Conservation (phyloP, 2,797 vertebrate genomes). For the Microctenopoma lineatum region DNA sequence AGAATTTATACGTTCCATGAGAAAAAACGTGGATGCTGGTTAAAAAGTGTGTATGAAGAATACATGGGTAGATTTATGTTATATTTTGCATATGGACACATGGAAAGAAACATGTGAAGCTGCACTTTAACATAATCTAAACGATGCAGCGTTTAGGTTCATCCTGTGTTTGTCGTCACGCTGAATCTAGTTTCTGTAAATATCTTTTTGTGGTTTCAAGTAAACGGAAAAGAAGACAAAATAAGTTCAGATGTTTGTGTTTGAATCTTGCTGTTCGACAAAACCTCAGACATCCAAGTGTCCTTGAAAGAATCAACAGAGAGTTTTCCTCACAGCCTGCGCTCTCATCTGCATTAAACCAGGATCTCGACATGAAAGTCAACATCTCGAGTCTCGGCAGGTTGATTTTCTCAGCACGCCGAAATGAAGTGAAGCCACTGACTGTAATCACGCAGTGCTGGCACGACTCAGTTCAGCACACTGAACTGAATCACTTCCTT, state of each 20-base stretch:
- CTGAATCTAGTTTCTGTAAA: too few species aligned
- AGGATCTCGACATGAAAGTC: conserved; percentile 19
- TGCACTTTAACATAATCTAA: too few species aligned
- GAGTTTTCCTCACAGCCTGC: conserved; percentile 2
- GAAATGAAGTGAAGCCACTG: conserved; percentile 9
- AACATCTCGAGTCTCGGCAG: not conserved
- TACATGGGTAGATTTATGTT: too few species aligned
- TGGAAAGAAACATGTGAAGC: too few species aligned
- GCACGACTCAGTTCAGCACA: conserved; percentile 16
- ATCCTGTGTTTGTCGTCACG: too few species aligned
- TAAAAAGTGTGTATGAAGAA: too few species aligned
- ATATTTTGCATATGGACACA: too few species aligned
- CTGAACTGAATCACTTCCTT: conserved; percentile 42
- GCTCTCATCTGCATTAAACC: conserved; percentile 9
- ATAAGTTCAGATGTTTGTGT: not conserved
- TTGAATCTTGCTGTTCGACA: not conserved
- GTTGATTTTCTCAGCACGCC: conserved; percentile 22
- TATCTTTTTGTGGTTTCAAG: too few species aligned
- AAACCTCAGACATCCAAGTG: conserved; percentile 5
- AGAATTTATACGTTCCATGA: too few species aligned
- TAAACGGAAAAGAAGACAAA: not conserved
- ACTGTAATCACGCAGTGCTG: conserved; percentile 13
- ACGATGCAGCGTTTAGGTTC: too few species aligned
- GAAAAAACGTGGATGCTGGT: too few species aligned
- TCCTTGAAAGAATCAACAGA: conserved; percentile 37